Base-by-base conservation (phyloP, 2,113 vertebrate genomes). In the Nyctereutes procyonoides region DNA sequence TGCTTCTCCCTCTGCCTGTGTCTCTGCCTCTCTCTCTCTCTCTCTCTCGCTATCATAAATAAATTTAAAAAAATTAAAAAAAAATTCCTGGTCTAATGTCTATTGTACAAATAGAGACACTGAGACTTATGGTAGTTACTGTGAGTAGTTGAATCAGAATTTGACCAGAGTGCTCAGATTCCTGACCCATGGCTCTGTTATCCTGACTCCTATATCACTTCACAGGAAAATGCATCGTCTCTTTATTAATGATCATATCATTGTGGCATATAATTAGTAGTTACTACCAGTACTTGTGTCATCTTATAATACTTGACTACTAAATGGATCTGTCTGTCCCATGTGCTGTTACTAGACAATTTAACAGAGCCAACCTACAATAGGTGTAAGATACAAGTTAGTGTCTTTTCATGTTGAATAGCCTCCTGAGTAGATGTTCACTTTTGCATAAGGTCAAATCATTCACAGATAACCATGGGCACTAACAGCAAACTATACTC, bases 21-120 rank as follows among this genome's bases (percentile, higher is more conserved):
- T n/a, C n/a, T n/a, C n/a, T n/a, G n/a, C n/a, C n/a, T n/a, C n/a
- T n/a, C n/a, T n/a, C n/a, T n/a, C n/a, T n/a, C n/a, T n/a, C n/a
- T n/a, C n/a, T n/a, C n/a, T n/a, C n/a, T n/a, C n/a, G n/a, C n/a
- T n/a, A n/a, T n/a, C n/a, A n/a, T n/a, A n/a, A n/a, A n/a, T n/a
- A n/a, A n/a, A n/a, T n/a, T n/a, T n/a, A n/a, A n/a, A n/a, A n/a
- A n/a, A n/a, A n/a, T n/a, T n/a, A n/a, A n/a, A n/a, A n/a, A n/a
- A n/a, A n/a, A 89, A 91, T 35, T 63, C 38, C 20, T 73, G 48
- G n/a, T 60, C 62, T 76, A 53, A 85, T 7, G 15, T 24, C 20
- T 17, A 93, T 85, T 95, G 93, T 73, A 94, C 26, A 86, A 79
- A 93, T 35, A 13, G 32, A 95, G 56, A 95, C 62, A 88, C 56